A percentile compares a stretch with the other conserved stretches of the same genome.
These are phyloP conservation scores for Centropyge bicolor DNA, from an alignment of 2,797 vertebrate species.

Conservation along the genomic window DNA sequence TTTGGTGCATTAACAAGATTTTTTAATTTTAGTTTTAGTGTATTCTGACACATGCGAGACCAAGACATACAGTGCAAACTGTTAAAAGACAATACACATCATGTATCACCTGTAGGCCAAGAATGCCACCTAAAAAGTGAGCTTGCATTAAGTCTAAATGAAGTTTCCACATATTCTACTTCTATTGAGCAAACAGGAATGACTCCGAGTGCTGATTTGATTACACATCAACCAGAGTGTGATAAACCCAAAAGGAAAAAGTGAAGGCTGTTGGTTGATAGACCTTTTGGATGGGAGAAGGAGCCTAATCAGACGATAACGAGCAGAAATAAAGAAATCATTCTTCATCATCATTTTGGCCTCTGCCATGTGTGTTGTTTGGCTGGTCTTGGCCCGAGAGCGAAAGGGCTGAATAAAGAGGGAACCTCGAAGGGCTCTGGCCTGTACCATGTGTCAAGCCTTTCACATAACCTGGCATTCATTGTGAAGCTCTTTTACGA, in stretches of 20 bases:
- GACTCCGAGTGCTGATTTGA: neutral
- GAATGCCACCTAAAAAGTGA: neutral
- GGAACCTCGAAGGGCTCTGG: slow-evolving; percentile 71
- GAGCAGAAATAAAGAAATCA: slow-evolving; percentile 70
- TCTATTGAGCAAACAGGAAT: neutral
- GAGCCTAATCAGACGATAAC: slow-evolving; percentile 68
- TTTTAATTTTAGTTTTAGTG: neutral
- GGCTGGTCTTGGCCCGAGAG: slow-evolving; percentile 55
- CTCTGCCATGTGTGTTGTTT: slow-evolving; percentile 69
- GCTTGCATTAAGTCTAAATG: neutral
- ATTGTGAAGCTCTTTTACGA: slow-evolving; percentile 82
- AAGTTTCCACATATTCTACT: neutral
- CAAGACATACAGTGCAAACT: neutral
- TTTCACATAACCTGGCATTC: slow-evolving; percentile 83
- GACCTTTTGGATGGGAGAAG: slow-evolving; percentile 52
- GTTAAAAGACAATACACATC: neutral
- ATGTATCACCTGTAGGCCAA: neutral
- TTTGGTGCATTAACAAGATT: slow-evolving; percentile 3
- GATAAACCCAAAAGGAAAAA: slow-evolving; percentile 35
- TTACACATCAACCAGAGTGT: neutral
- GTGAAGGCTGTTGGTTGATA: slow-evolving; percentile 24
- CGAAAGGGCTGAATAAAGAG: slow-evolving; percentile 60
- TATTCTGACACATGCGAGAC: neutral
- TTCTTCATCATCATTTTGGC: slow-evolving; percentile 62
- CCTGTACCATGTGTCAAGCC: slow-evolving; percentile 73